A percentile compares a stretch with the other conserved stretches of the same genome.
Conservation (phyloP, 2,113 vertebrate species). For the Xiphophorus maculatus region DNA sequence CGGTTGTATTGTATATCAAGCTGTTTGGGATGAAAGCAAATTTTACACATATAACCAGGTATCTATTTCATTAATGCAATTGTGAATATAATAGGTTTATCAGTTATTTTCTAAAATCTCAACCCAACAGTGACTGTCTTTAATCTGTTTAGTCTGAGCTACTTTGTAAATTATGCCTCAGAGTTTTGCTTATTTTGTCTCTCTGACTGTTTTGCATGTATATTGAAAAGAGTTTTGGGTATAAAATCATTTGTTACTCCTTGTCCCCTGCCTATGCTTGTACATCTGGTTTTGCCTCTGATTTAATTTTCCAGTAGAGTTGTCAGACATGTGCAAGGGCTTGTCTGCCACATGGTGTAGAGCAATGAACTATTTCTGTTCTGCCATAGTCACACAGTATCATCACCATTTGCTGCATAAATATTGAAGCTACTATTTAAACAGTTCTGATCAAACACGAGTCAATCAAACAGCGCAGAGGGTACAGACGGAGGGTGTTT, state of each 20-base stretch:
- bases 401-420: slow-evolving; percentile 47
- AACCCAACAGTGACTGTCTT: background rate
- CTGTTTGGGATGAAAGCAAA: background rate
- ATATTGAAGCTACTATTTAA: slow-evolving; percentile 67
- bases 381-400: slow-evolving; percentile 49
- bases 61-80: background rate
- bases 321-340: slow-evolving; percentile 40
- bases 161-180: slow-evolving; percentile 39
- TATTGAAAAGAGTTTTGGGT: slow-evolving; percentile 20
- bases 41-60: background rate
- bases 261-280: slow-evolving; percentile 25
- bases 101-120: background rate
- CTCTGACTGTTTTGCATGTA: slow-evolving; percentile 22
- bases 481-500: slow-evolving; percentile 1
- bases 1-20: background rate
- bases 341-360: slow-evolving; percentile 32
- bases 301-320: slow-evolving; percentile 54
- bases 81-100: background rate
- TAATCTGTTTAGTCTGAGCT: slow-evolving; percentile 34
- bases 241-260: slow-evolving; percentile 43
- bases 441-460: slow-evolving; percentile 60
- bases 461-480: slow-evolving; percentile 39
- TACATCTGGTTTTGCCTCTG: slow-evolving; percentile 15
- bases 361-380: slow-evolving; percentile 37
- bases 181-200: slow-evolving; percentile 32